Conservation (phyloP, 64 coral and sea anemone species). For the Hydrozoanthus tunicans region DNA sequence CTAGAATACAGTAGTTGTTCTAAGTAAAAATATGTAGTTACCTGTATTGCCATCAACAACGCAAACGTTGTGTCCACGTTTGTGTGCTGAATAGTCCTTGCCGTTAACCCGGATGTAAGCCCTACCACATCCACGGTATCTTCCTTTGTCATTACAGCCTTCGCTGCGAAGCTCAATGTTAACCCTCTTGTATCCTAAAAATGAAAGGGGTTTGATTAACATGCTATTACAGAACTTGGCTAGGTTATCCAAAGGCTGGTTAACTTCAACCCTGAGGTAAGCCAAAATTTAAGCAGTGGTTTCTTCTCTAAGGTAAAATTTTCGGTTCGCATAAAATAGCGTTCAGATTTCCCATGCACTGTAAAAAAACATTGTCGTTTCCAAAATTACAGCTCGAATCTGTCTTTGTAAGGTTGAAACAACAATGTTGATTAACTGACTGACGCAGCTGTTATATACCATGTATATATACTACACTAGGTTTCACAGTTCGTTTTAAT, state of each 20-base stretch:
- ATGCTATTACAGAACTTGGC: not conserved
- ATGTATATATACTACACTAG: no score
- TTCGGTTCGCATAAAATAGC: no score
- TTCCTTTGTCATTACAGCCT: slow-evolving; percentile 1
- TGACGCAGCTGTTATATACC: no score
- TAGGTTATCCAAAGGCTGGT: not conserved
- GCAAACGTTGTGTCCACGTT: slow-evolving; percentile 9
- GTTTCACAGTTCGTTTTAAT: no score
- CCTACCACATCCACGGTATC: slow-evolving; percentile 30
- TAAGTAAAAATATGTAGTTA: not conserved
- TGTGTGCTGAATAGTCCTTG: slow-evolving; percentile 14
- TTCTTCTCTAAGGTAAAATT: no score
- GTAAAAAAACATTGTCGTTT: no score
- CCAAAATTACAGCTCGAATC: no score
- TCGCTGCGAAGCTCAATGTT: slow-evolving; percentile 37
- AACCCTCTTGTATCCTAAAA: slow-evolving; percentile 24
- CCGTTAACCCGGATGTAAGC: slow-evolving; percentile 41
- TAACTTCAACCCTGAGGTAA: not conserved
- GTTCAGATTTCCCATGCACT: no score
- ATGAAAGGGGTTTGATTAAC: not conserved
- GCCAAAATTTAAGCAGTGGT: not conserved
- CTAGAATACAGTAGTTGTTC: no score
- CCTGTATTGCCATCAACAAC: not conserved
- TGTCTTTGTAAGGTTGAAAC: no score
- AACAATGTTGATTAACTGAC: no score